These are phyloP conservation scores for Hirtodrosophila histrioides DNA, from an alignment of 2,888 invertebrate genomes.

Conservation along the genomic window DNA sequence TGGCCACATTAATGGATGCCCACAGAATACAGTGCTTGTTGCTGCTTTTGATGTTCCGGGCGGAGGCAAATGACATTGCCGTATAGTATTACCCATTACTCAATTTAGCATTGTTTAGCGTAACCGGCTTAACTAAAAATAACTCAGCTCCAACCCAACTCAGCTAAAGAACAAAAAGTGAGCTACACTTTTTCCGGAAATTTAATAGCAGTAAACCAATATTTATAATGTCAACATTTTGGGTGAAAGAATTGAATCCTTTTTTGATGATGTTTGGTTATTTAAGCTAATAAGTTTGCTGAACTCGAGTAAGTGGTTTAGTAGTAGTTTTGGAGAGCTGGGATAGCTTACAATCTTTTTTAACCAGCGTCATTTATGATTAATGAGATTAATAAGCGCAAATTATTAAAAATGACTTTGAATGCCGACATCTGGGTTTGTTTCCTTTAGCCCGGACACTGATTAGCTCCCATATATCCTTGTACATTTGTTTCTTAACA, in stretches of 20 bases:
- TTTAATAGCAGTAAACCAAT: conserved; percentile 12
- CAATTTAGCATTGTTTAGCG: conserved; percentile 23
- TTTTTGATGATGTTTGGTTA: too few species aligned
- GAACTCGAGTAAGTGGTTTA: too few species aligned
- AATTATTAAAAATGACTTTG: background rate
- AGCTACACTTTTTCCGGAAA: conserved; percentile 1
- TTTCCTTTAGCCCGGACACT: too few species aligned
- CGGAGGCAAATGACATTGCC: conserved; percentile 38
- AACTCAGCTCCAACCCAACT: background rate
- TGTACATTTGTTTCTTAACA: too few species aligned
- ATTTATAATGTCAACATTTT: background rate
- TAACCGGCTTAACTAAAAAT: conserved; percentile 32
- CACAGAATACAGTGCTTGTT: conserved; percentile 7
- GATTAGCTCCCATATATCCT: too few species aligned
- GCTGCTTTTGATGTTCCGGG: conserved; percentile 1
- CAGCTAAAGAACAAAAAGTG: background rate
- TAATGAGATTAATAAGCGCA: background rate
- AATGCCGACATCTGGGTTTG: too few species aligned
- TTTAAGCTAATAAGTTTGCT: background rate
- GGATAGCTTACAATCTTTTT: too few species aligned
- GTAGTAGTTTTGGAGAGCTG: too few species aligned
- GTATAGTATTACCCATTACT: conserved; percentile 44
- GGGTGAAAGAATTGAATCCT: background rate
- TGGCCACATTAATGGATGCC: conserved; percentile 38
- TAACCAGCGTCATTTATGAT: too few species aligned